Evolutionary conservation across 2,888 invertebrate genomes (phyloP).

Genomic region (Eristalis arbustorum): DNA sequence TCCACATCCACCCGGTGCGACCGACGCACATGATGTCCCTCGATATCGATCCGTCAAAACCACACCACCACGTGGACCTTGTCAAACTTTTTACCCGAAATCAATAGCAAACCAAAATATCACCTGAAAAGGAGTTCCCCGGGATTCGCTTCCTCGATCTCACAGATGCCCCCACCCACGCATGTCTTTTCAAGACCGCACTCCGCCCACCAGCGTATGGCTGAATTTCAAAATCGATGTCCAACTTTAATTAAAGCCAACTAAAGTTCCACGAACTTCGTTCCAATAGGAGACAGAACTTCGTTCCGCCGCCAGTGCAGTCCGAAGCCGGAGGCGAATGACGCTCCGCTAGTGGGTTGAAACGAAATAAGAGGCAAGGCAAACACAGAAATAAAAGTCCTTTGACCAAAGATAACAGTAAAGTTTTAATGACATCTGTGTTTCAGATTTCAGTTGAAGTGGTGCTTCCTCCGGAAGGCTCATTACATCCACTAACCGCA

Average conservation of each 20-base stretch:
- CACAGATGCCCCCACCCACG: background rate
- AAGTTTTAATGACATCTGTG: conserved; percentile 64
- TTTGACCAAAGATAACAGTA: conserved; percentile 47
- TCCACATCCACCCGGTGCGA: too few relatives aligned
- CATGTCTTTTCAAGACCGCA: conserved; percentile 1
- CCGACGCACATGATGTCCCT: too few relatives aligned
- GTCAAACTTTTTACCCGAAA: too few relatives aligned
- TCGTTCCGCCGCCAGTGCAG: background rate
- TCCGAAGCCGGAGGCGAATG: background rate
- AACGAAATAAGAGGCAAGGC: background rate
- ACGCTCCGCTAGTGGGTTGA: background rate
- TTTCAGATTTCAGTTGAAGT: conserved; percentile 51
- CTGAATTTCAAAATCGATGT: background rate
- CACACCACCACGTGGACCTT: too few relatives aligned
- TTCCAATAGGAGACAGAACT: background rate
- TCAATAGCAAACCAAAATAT: too few relatives aligned
- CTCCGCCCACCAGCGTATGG: background rate
- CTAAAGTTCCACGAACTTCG: conserved; percentile 24
- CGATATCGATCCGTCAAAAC: too few relatives aligned
- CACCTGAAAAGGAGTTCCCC: background rate
- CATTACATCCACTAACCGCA: conserved; percentile 52
- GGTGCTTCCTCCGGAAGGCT: conserved; percentile 28
- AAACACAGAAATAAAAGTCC: conserved; percentile 43
- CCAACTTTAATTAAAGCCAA: conserved; percentile 45
- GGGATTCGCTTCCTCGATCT: background rate